Percentiles rank a stretch among this genome's conserved stretches.
Evolutionary conservation across 2,113 vertebrate species (phyloP).

Genomic region (Clarias magur): DNA sequence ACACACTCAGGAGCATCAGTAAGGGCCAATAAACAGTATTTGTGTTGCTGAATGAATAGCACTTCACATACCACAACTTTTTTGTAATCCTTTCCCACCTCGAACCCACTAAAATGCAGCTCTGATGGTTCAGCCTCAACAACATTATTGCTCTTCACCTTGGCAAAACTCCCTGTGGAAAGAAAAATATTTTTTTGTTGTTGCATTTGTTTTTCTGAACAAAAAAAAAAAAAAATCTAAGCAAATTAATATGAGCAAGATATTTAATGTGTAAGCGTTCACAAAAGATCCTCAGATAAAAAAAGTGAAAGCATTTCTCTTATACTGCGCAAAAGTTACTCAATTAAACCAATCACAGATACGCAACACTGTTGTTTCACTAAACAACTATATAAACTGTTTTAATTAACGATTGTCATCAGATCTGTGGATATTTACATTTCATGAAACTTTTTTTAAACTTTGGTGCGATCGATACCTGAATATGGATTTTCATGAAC

Average conservation of each 20-base stretch:
- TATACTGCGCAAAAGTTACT: not conserved
- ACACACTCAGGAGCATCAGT: not conserved
- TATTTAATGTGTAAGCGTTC: not conserved
- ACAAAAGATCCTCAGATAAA: not conserved
- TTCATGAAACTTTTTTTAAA: not conserved
- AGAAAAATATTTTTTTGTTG: not conserved
- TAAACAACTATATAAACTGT: not conserved
- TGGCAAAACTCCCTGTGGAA: slow-evolving; percentile 78
- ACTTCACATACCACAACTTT: slow-evolving; percentile 75
- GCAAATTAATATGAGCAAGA: not conserved
- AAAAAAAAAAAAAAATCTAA: not conserved
- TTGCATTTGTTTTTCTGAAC: not conserved
- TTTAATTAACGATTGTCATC: not conserved
- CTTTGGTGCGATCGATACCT: too few relatives aligned
- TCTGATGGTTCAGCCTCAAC: slow-evolving; percentile 82
- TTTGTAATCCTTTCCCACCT: slow-evolving; percentile 76
- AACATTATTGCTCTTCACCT: slow-evolving; percentile 72
- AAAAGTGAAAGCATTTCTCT: not conserved
- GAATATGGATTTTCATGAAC: too few relatives aligned
- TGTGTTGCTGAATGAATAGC: not conserved
- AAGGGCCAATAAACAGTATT: not conserved
- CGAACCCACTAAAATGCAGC: slow-evolving; percentile 88
- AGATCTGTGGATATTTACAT: not conserved
- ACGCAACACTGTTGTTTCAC: not conserved
- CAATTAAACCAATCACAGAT: not conserved